A percentile compares a stretch with the other conserved stretches of the same genome.
phyloP scores from a whole-genome alignment of 2,113 vertebrate species.

The Dasyurus viverrinus region DNA sequence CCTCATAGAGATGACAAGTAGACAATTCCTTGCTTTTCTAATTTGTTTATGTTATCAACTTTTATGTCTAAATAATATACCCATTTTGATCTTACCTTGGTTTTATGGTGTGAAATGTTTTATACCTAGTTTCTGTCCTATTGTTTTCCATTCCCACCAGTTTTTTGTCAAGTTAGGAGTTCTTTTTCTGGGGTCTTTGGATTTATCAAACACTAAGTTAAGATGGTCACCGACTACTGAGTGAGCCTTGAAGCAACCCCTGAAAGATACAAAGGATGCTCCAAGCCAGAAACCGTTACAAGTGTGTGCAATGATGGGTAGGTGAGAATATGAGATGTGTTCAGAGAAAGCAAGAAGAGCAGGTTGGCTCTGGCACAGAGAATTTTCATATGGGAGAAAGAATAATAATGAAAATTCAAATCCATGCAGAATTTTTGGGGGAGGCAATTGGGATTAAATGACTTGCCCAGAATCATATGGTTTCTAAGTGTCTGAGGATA shows the following conservation, averaged over 20 bases:
- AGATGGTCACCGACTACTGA: too few relatives aligned
- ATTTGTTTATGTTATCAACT: too few relatives aligned
- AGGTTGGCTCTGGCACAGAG: not conserved
- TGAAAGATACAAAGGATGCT: not conserved
- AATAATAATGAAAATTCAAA: not conserved
- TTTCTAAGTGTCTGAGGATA: not conserved
- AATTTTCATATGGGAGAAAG: not conserved
- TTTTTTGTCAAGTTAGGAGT: too few relatives aligned
- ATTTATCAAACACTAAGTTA: too few relatives aligned
- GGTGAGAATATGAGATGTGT: not conserved
- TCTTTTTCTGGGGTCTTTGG: too few relatives aligned
- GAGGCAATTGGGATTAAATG: not conserved
- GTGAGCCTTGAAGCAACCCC: not conserved
- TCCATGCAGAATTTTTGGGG: not conserved
- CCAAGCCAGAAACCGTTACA: not conserved
- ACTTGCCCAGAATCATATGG: not conserved
- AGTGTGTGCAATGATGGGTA: not conserved
- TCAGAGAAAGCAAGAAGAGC: not conserved
- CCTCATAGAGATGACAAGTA: too few relatives aligned
- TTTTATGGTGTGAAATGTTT: too few relatives aligned
- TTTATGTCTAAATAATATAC: too few relatives aligned
- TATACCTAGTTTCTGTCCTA: too few relatives aligned
- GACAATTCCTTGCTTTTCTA: too few relatives aligned
- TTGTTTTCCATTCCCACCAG: too few relatives aligned
- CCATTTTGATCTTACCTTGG: too few relatives aligned